Base-by-base conservation (phyloP, 1,140 invertebrate species). In the Bombus affinis region DNA sequence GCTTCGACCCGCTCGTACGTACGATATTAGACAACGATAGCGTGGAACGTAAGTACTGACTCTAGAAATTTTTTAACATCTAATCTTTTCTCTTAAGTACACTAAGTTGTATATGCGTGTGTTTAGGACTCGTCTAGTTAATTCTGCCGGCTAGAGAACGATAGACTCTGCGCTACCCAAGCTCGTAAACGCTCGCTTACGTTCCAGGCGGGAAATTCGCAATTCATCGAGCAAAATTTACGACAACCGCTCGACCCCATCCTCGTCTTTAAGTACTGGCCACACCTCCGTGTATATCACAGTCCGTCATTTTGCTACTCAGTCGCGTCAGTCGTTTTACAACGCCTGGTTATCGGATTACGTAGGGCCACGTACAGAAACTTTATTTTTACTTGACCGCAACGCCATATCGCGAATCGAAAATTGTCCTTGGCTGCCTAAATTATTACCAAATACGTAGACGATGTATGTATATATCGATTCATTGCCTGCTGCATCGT, bases 11-110 rank as follows among this genome's bases (percentile, higher is more conserved):
- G 80, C 71, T 68, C 74, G 74, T 80, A 81, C 53, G 47, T 90
- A 87, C 71, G 57, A 78, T 92, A 92, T 87, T 93, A 93, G 92
- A 93, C 93, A 92, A 93, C 91, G 89, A 93, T 89, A 91, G 74
- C 88, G 77, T 88, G 84, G 76, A 77, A 85, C 86, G 70, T 87
- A 53, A 53, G 47, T 53, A 81, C 62, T 89, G 87, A 78, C 73
- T 88, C 83, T 85, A 90, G 80, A 90, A 86, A 80, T 65, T 91
- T 91, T 85, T 66, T 66, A 9, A 92, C 89, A 87, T 85, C 91
- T 92, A 93, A 86, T 88, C 86, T 77, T 42, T 59, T 25, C 75
- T 65, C 73, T 90, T 92, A 92, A 92, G 81, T 93, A 92, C 88
- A 89, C 92, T 66, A 42, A 92, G 87, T 88, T 86, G 88, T 42